These are phyloP conservation scores for Talpa occidentalis DNA, from an alignment of 2,113 vertebrate genomes.

Conservation along the genomic window DNA sequence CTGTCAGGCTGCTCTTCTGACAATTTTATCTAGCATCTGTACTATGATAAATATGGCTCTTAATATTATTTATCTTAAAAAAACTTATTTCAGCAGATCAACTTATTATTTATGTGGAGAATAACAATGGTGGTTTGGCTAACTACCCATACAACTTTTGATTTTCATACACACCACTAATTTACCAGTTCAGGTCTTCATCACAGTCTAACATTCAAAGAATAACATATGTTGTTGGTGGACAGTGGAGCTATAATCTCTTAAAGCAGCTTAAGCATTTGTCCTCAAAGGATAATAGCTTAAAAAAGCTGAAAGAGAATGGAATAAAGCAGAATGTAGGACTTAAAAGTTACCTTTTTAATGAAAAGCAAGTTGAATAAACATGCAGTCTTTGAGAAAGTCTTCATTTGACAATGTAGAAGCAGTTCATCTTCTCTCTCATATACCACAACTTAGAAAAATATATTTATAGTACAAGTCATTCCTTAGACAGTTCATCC, in stretches of 20 bases:
- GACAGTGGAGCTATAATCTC: background rate
- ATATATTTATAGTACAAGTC: conserved; percentile 42
- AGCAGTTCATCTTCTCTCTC: conserved; percentile 10
- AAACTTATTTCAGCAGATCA: background rate
- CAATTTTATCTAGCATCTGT: conserved; percentile 1
- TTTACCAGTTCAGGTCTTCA: conserved; percentile 15
- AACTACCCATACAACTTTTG: background rate
- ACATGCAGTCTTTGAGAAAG: conserved; percentile 25
- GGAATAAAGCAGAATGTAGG: background rate
- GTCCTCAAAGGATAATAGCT: background rate
- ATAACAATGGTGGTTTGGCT: background rate
- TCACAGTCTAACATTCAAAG: conserved; percentile 32
- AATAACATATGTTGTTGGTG: background rate
- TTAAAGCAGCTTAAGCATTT: background rate
- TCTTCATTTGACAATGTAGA: conserved; percentile 29
- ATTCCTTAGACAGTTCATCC: conserved; percentile 15
- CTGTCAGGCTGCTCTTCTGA: background rate
- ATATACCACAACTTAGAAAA: background rate
- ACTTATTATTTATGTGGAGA: background rate
- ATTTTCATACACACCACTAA: conserved; percentile 15
- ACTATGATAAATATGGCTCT: conserved; percentile 4
- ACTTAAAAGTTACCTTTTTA: background rate
- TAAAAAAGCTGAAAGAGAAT: background rate
- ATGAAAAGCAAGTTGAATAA: conserved; percentile 41
- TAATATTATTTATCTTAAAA: conserved; percentile 42